A percentile compares a stretch with the other conserved stretches of the same genome.
phyloP scores from a whole-genome alignment of 2,888 invertebrate genomes.

The Dasypolia templi region DNA sequence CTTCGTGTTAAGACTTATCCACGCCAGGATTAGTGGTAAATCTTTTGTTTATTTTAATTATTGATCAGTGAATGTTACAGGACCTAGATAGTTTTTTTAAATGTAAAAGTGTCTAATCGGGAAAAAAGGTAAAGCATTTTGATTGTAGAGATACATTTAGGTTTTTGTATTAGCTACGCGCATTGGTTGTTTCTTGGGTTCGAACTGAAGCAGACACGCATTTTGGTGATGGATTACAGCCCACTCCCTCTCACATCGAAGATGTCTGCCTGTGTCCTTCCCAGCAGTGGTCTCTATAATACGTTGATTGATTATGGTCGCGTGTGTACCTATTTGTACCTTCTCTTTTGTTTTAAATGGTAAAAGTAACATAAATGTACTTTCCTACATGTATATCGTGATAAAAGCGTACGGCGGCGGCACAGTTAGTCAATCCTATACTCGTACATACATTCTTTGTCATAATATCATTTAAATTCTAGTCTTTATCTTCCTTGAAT shows the following conservation, averaged over 20 bases:
- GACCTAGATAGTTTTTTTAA: background rate
- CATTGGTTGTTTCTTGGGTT: background rate
- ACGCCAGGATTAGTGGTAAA: conserved; percentile 29
- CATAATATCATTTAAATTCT: background rate
- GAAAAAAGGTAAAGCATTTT: background rate
- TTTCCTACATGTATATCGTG: background rate
- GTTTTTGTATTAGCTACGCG: background rate
- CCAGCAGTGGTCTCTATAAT: too few relatives aligned
- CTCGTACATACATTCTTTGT: background rate
- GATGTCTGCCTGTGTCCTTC: background rate
- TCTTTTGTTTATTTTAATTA: conserved; percentile 15
- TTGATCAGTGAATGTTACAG: background rate
- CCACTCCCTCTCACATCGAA: background rate
- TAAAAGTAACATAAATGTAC: too few relatives aligned
- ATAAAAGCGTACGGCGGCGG: too few relatives aligned
- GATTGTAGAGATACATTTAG: background rate
- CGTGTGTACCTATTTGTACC: background rate
- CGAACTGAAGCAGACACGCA: background rate
- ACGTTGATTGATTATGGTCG: background rate
- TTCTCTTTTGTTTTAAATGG: background rate
- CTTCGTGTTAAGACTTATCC: conserved; percentile 26
- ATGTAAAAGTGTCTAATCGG: background rate
- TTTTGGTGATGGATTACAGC: background rate
- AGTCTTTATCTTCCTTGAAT: background rate
- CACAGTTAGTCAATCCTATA: background rate